Conservation (phyloP, 2,113 vertebrate genomes). For the Vidua chalybeata region DNA sequence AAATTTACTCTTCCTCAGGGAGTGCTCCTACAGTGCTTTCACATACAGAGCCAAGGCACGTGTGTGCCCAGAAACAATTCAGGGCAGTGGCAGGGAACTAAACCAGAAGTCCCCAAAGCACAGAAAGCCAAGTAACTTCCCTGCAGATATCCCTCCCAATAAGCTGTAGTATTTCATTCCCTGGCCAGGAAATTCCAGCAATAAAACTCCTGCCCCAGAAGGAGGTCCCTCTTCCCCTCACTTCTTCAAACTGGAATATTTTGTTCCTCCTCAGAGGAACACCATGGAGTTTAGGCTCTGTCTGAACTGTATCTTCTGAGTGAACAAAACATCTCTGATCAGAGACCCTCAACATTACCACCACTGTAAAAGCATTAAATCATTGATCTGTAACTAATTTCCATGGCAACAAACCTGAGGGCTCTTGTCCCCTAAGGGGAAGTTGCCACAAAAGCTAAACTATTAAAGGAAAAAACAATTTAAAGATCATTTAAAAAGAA, state of each 20-base stretch:
- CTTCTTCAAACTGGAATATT: neutral
- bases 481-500: neutral
- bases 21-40: neutral
- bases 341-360: neutral
- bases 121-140: neutral
- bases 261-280: neutral
- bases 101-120: neutral
- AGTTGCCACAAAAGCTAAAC: neutral
- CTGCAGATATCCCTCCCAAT: neutral
- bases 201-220: neutral
- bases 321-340: neutral
- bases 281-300: neutral
- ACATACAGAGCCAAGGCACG: neutral
- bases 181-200: neutral
- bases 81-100: neutral
- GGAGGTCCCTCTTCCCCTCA: neutral
- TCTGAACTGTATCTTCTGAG: neutral
- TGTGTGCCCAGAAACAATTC: neutral
- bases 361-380: neutral
- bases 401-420: neutral
- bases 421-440: neutral
- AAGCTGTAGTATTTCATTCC: neutral
- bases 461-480: neutral
- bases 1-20: neutral
- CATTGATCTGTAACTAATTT: neutral